A percentile compares a stretch with the other conserved stretches of the same genome.
phyloP scores from a whole-genome alignment of 92 coral and sea anemone genomes.

The Epizoanthus scotinus region DNA sequence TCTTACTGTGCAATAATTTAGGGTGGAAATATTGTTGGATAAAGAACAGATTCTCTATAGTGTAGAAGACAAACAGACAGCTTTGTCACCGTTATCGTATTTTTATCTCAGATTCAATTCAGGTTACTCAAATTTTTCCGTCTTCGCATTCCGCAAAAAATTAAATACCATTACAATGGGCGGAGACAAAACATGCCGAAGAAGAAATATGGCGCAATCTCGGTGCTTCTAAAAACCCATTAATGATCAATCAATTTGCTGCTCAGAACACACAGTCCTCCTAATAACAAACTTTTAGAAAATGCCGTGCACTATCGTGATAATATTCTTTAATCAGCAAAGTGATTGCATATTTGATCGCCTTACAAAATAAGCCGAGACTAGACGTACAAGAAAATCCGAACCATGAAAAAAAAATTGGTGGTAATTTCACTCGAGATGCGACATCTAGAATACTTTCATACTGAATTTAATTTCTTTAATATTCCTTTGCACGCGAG shows the following conservation, averaged over 20 bases:
- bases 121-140: neutral
- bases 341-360: neutral
- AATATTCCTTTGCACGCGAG: too few species aligned
- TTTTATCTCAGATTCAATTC: constrained; percentile 1
- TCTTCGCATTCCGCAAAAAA: constrained; percentile 14
- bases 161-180: neutral
- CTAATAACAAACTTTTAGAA: neutral
- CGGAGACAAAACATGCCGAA: neutral
- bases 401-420: neutral
- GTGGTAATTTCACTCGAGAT: neutral
- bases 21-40: neutral
- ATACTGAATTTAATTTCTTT: too few species aligned
- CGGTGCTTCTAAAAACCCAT: neutral
- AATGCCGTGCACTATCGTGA: neutral
- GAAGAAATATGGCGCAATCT: constrained; percentile 20
- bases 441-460: too few species aligned
- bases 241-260: neutral
- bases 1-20: neutral
- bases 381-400: neutral
- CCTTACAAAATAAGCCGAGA: constrained; percentile 15
- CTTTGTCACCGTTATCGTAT: neutral
- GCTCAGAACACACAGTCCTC: neutral
- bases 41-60: neutral
- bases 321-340: neutral
- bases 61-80: neutral